Base-by-base conservation (phyloP, 2,113 vertebrate genomes). In the Aix galericulata region DNA sequence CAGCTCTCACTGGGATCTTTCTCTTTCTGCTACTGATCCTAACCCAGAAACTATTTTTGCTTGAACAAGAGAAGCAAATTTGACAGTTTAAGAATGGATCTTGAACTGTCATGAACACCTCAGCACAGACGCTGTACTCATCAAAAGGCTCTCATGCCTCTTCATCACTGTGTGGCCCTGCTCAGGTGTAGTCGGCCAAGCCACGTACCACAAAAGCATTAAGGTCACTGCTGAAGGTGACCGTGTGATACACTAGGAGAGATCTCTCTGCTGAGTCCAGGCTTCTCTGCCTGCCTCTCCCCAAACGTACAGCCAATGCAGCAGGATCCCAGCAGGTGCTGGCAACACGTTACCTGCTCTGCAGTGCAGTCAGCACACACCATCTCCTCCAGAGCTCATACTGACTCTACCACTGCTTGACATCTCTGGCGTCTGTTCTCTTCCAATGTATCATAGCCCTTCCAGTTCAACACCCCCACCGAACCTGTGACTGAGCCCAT, bases 321-420 rank as follows among this genome's bases (percentile, higher is more conserved):
- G 91, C 3, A 76, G 64, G 64, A 88, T 63, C 72, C 52, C 93
- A 90, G 85, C 89, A 89, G 55, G 72, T 77, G 59, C 87, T 80
- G 82, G 72, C 55, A 82, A 55, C n/a, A 62, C 9, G 17, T 42
- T 27, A 44, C 15, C 46, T 46, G 82, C 72, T 94, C 32, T 86
- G 85, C 82, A 85, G 67, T 10, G 46, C 9, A 79, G 59, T 67
- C 79, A 89, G 67, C 79, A 86, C 79, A 48, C 59, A 83, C 11
- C 22, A 12, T 29, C 67, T 86, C 77, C 71, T 91, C 26, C 32
- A 71, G 32, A 17, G 42, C n/a, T 88, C 75, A 82, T 46, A 29
- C 36, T 44, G 50, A 67, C 44, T 86, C 85, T 52, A 59, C 31
- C 63, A 71, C 56, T 50, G 46, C 42, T 59, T 86, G 77, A 69